A percentile compares a stretch with the other conserved stretches of the same genome.
Conservation (phyloP, 2,113 vertebrate genomes). For the Rhynchomys soricoides region DNA sequence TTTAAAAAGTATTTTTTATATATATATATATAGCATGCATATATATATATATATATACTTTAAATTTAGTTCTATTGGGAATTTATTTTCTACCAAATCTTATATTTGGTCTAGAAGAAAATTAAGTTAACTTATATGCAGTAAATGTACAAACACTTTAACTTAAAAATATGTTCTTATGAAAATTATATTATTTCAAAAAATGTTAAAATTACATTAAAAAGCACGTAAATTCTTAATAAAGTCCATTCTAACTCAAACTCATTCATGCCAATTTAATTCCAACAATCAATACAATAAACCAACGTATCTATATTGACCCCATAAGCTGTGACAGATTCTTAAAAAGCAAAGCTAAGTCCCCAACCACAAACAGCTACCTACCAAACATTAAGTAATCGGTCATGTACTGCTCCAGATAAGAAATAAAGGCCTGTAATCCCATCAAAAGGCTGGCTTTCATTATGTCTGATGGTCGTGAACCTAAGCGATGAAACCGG, state of each 20-base stretch:
- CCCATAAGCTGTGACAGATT: not conserved
- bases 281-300: conserved; percentile 14
- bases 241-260: not conserved
- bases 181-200: not conserved
- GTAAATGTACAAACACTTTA: not conserved
- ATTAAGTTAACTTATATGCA: not conserved
- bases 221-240: not conserved
- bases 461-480: conserved; percentile 90
- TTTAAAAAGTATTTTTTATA: too few relatives aligned
- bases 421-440: conserved; percentile 97
- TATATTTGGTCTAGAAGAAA: conserved; percentile 18
- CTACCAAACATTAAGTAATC: conserved; percentile 97
- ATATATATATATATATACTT: too few relatives aligned
- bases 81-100: not conserved
- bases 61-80: not conserved
- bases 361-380: conserved; percentile 77
- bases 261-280: conserved; percentile 35
- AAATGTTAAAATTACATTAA: not conserved
- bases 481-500: conserved; percentile 95
- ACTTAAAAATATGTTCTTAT: not conserved
- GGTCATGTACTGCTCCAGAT: conserved; percentile 94
- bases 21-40: too few relatives aligned
- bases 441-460: conserved; percentile 88
- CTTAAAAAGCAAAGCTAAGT: conserved; percentile 20
- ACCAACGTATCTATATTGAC: not conserved